Conservation (phyloP, 2,113 vertebrate species). For the Verasper variegatus region DNA sequence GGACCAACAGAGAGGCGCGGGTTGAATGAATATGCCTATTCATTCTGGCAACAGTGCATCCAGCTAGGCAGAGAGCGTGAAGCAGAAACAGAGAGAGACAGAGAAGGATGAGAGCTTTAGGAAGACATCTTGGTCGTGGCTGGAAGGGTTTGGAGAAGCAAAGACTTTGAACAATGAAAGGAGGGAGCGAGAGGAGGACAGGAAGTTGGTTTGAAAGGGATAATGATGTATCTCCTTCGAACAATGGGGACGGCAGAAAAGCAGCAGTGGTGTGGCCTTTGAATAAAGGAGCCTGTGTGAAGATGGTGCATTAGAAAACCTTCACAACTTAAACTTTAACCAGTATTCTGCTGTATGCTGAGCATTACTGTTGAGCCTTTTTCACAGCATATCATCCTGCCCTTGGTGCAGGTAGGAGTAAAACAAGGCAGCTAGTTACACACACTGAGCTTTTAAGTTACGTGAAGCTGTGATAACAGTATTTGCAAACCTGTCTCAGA, state of each 20-base stretch:
- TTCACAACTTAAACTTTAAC: not conserved
- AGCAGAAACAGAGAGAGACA: slow-evolving; percentile 39
- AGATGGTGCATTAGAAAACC: slow-evolving; percentile 12
- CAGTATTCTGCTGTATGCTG: not conserved
- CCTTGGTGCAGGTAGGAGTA: not conserved
- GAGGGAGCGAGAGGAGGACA: slow-evolving; percentile 21
- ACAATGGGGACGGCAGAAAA: slow-evolving; percentile 29
- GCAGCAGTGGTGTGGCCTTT: slow-evolving; percentile 39
- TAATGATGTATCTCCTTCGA: slow-evolving; percentile 44
- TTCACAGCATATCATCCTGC: not conserved
- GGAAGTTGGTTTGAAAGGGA: slow-evolving; percentile 39
- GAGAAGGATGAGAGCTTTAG: slow-evolving; percentile 48
- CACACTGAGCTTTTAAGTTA: not conserved
- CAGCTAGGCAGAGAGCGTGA: slow-evolving; percentile 49
- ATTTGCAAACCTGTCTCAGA: not conserved
- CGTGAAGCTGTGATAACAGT: not conserved
- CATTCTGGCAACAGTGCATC: slow-evolving; percentile 56
- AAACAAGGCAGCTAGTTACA: too few species aligned
- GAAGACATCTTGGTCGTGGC: slow-evolving; percentile 60
- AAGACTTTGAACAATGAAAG: slow-evolving; percentile 23
- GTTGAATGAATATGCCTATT: slow-evolving; percentile 60
- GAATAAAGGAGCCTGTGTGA: slow-evolving; percentile 12
- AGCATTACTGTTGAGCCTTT: not conserved
- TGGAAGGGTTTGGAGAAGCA: slow-evolving; percentile 49
- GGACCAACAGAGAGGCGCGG: slow-evolving; percentile 54